A percentile compares a stretch with the other conserved stretches of the same genome.
These are phyloP conservation scores for Pseudomugil tenellus DNA, from an alignment of 2,797 vertebrate species.

Conservation along the genomic window DNA sequence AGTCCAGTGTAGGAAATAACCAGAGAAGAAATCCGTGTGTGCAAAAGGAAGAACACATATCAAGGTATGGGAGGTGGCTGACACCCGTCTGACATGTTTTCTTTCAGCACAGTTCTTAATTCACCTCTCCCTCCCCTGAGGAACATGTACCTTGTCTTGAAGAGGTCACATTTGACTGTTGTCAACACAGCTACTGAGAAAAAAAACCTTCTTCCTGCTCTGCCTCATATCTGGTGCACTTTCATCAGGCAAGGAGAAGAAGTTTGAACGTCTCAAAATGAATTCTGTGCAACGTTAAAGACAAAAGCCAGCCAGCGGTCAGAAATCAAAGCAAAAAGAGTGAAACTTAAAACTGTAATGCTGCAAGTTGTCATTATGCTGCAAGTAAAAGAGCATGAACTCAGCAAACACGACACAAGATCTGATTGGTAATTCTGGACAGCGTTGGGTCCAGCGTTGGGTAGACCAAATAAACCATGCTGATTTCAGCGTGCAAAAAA, in stretches of 20 bases:
- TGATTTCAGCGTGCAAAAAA: slow-evolving; percentile 71
- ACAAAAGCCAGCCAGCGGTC: slow-evolving; percentile 64
- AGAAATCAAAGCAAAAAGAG: slow-evolving; percentile 74
- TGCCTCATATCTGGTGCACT: slow-evolving; percentile 78
- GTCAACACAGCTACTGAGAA: slow-evolving; percentile 77
- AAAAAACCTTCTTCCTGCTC: slow-evolving; percentile 78
- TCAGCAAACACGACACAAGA: slow-evolving; percentile 37
- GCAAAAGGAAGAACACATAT: slow-evolving; percentile 65
- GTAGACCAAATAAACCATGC: slow-evolving; percentile 77
- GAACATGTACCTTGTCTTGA: slow-evolving; percentile 75
- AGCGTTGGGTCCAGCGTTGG: slow-evolving; percentile 43
- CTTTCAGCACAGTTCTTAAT: slow-evolving; percentile 76
- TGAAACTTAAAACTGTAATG: slow-evolving; percentile 83
- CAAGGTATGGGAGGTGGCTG: slow-evolving; percentile 71
- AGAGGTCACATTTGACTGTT: slow-evolving; percentile 82
- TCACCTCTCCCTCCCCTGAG: slow-evolving; percentile 67
- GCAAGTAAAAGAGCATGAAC: slow-evolving; percentile 63
- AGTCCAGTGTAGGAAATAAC: slow-evolving; percentile 62
- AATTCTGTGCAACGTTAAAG: slow-evolving; percentile 76
- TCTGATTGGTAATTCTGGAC: slow-evolving; percentile 69
- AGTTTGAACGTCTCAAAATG: slow-evolving; percentile 68
- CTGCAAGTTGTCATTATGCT: slow-evolving; percentile 76
- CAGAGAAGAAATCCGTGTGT: slow-evolving; percentile 51
- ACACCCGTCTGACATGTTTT: slow-evolving; percentile 77
- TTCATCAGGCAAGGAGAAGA: slow-evolving; percentile 76